These are phyloP conservation scores for Chaunax sp. DNA, from an alignment of 2,797 vertebrate genomes.

Conservation along the genomic window DNA sequence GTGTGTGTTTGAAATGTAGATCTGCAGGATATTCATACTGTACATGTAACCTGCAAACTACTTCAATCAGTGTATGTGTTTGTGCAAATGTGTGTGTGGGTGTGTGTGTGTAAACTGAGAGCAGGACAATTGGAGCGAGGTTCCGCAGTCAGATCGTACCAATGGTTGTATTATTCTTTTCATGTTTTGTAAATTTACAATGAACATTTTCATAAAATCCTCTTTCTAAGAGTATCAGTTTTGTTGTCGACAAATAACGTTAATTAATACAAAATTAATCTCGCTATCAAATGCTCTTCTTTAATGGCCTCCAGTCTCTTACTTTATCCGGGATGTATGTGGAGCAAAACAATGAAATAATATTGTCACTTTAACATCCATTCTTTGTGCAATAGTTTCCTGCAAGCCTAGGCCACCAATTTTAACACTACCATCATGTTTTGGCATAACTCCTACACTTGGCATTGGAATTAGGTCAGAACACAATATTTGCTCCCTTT, in stretches of 20 bases:
- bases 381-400: neutral
- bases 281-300: neutral
- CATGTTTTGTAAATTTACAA: too few species aligned
- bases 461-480: constrained; percentile 40
- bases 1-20: constrained; percentile 63
- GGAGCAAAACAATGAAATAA: neutral
- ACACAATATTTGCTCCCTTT: constrained; percentile 47
- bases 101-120: neutral
- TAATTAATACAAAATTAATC: too few species aligned
- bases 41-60: constrained; percentile 12
- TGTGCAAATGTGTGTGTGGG: neutral
- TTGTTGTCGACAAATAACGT: too few species aligned
- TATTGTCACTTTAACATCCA: neutral
- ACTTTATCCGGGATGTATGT: too few species aligned
- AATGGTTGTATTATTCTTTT: too few species aligned
- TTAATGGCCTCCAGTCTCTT: too few species aligned
- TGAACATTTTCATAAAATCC: neutral
- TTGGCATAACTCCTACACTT: constrained; percentile 25
- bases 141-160: neutral
- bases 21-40: constrained; percentile 13
- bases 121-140: neutral
- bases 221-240: too few species aligned
- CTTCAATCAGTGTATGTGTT: neutral
- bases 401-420: neutral
- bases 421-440: constrained; percentile 1